Conservation (phyloP, 1,140 invertebrate genomes). For the Aleiodes sp. region DNA sequence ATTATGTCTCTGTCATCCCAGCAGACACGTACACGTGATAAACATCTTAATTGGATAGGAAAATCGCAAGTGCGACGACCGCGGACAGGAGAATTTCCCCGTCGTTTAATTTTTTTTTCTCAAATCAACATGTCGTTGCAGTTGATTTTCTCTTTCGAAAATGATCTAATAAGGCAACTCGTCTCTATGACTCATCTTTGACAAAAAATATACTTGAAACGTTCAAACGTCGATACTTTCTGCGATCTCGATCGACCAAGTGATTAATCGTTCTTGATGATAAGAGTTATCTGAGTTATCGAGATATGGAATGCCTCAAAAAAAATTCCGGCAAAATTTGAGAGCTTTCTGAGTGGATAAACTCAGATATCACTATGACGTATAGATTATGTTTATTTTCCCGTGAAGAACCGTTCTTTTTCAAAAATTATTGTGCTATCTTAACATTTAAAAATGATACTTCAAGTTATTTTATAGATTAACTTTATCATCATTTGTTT, state of each 20-base stretch:
- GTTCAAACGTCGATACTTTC: neutral
- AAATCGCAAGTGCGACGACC: conserved; percentile 20
- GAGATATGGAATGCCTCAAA: neutral
- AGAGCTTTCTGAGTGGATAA: neutral
- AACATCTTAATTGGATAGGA: conserved; percentile 17
- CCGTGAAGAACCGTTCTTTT: neutral
- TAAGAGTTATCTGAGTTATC: neutral
- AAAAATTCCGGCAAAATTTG: neutral
- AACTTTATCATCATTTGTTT: no score
- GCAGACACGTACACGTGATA: neutral
- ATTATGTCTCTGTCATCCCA: neutral
- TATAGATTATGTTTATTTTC: neutral
- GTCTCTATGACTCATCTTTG: neutral
- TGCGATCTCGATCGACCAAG: neutral
- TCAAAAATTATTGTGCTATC: no score
- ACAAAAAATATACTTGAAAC: neutral
- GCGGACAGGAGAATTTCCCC: neutral
- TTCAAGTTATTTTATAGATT: no score
- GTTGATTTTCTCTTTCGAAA: conserved; percentile 27
- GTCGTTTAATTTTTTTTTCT: neutral
- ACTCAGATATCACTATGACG: neutral
- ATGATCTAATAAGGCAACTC: conserved; percentile 2
- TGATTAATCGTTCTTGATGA: neutral
- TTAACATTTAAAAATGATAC: no score
- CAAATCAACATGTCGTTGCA: neutral